A percentile compares a stretch with the other conserved stretches of the same genome.
These are phyloP conservation scores for Tinamus guttatus DNA, from an alignment of 2,113 vertebrate species.

Conservation along the genomic window DNA sequence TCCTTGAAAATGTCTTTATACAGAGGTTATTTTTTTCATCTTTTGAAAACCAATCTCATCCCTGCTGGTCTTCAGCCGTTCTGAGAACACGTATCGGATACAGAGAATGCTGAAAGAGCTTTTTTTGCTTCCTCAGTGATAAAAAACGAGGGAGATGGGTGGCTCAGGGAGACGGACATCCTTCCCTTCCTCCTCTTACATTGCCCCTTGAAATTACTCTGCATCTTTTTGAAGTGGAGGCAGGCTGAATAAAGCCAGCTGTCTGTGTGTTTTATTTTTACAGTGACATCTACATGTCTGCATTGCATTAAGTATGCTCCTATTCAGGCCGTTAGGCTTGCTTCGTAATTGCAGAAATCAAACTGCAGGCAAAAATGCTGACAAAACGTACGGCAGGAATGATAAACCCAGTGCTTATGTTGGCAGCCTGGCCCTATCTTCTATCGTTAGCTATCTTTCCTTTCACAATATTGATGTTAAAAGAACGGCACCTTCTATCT, in stretches of 20 bases:
- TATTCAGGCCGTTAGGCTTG: constrained; percentile 40
- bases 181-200: constrained; percentile 1
- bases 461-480: constrained; percentile 50
- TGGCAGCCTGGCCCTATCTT: constrained; percentile 52
- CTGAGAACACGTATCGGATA: constrained; percentile 58
- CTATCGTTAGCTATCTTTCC: constrained; percentile 48
- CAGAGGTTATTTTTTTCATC: constrained; percentile 40
- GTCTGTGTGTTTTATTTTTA: constrained; percentile 59
- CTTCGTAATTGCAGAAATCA: constrained; percentile 72
- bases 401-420: constrained; percentile 60
- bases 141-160: constrained; percentile 37
- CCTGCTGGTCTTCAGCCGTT: constrained; percentile 49
- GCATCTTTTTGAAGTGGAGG: constrained; percentile 39
- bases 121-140: constrained; percentile 39
- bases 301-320: constrained; percentile 49
- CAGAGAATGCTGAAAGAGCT: constrained; percentile 54
- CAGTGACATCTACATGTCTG: constrained; percentile 60
- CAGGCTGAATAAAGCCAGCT: constrained; percentile 63
- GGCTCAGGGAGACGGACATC: constrained; percentile 15
- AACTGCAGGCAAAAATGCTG: constrained; percentile 59
- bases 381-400: constrained; percentile 47
- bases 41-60: constrained; percentile 63
- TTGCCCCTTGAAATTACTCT: constrained; percentile 41
- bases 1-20: constrained; percentile 35
- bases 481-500: constrained; percentile 11